phyloP scores from a whole-genome alignment of 2,888 invertebrate genomes.

The Nematopogon swammerdamellus region DNA sequence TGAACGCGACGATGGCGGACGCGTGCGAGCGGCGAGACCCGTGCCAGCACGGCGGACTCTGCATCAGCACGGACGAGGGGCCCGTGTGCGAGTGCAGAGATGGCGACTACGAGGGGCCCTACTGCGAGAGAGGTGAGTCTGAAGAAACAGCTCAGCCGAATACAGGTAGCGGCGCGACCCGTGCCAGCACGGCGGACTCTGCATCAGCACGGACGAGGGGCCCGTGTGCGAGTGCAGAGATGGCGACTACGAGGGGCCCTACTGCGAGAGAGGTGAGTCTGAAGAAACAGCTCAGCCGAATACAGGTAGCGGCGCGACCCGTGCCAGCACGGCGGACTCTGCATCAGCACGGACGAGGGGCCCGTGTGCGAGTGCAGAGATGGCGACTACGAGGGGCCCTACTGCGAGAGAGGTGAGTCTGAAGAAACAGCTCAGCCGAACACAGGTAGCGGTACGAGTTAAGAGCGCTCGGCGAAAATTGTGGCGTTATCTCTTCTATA shows the following conservation, averaged over 20 bases:
- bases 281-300: slow-evolving; percentile 8
- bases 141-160: background rate
- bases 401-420: slow-evolving; percentile 86
- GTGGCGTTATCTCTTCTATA: too few relatives aligned
- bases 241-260: slow-evolving; percentile 89
- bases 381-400: slow-evolving; percentile 89
- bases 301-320: slow-evolving; percentile 75
- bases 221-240: slow-evolving; percentile 93
- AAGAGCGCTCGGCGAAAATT: too few relatives aligned
- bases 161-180: slow-evolving; percentile 72
- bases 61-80: slow-evolving; percentile 85
- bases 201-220: too few relatives aligned
- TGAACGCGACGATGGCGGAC: slow-evolving; percentile 76
- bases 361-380: slow-evolving; percentile 93
- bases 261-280: slow-evolving; percentile 93
- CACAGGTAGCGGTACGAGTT: slow-evolving; percentile 62
- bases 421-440: background rate
- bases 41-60: slow-evolving; percentile 7
- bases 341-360: slow-evolving; percentile 85
- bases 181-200: slow-evolving; percentile 92
- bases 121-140: slow-evolving; percentile 87
- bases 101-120: too few relatives aligned
- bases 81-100: slow-evolving; percentile 96
- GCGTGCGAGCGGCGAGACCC: slow-evolving; percentile 80
- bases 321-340: slow-evolving; percentile 7